phyloP scores from a whole-genome alignment of 2,113 vertebrate genomes.

The Propithecus coquereli region DNA sequence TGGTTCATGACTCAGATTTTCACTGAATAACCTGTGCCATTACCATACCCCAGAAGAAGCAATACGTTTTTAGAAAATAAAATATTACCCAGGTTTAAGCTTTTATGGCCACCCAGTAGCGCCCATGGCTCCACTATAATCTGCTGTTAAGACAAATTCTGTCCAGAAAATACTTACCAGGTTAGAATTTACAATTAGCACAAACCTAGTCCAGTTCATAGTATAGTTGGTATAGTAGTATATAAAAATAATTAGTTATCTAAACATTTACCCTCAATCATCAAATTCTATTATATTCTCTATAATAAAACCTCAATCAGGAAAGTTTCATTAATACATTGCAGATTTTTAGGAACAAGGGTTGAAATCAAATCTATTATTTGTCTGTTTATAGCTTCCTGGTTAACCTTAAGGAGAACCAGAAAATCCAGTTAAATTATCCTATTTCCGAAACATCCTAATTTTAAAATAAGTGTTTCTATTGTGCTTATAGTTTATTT shows the following conservation, averaged over 20 bases:
- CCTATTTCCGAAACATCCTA: neutral
- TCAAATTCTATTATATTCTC: neutral
- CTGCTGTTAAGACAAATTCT: neutral
- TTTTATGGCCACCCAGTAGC: neutral
- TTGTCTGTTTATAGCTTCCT: neutral
- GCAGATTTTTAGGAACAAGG: neutral
- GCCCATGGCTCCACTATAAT: neutral
- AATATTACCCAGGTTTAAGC: neutral
- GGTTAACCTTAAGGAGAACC: neutral
- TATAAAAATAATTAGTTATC: neutral
- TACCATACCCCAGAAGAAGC: neutral
- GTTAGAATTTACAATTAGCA: neutral
- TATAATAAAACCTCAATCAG: neutral
- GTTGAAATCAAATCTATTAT: neutral
- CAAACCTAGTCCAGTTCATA: neutral
- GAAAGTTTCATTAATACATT: neutral
- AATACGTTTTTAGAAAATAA: neutral
- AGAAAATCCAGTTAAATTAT: neutral
- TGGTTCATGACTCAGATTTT: neutral
- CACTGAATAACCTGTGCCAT: neutral
- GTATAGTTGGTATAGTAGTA: neutral
- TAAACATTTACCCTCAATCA: neutral
- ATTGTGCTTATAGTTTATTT: neutral
- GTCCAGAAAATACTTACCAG: neutral
- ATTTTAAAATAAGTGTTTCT: neutral